Base-by-base conservation (phyloP, 2,797 vertebrate species). In the Muscicapa comitata region DNA sequence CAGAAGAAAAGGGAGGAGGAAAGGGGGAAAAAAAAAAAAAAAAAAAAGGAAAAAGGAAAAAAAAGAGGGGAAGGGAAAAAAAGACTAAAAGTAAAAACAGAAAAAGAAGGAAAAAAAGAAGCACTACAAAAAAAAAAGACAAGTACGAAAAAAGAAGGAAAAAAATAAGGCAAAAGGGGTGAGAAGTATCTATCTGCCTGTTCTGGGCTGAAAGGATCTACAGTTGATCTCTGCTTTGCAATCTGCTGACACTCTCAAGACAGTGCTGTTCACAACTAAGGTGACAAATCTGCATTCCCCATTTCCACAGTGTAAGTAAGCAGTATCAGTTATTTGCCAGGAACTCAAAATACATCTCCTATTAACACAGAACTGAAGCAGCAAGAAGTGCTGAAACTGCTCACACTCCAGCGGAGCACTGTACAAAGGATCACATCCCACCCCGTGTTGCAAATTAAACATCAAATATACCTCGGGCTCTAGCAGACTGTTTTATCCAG, bases 21-120 rank as follows among this genome's bases (percentile, higher is more conserved):
- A 11, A 16, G 10, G 13, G 3, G 1, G 1, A 6, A 4, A 48
- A 48, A 28, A 8, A 37, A 4, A 48, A 48, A 28, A 8, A 37
- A 8, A 4, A 48, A 48, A 28, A 8, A 29, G 8, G 5, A 1
- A 17, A 13, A 38, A 1, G 2, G 2, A 2, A 4, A 13, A 18
- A 31, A 20, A 50, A 51, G n/a, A 45, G 6, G 28, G 4, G 43
- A 24, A 45, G 42, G 12, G 21, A 3, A 47, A 47, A 45, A 47
- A 47, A 47, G 21, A 47, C 45, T 47, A 47, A 47, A 47, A 13
- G 45, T 23, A 47, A 47, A 47, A 47, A 47, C 21, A 23, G 21
- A 48, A 48, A 48, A 48, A 15, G 24, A 48, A 47, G 13, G 13
- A 47, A 47, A 48, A 20, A 50, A 8, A 35, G 59, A 73, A 47